phyloP scores from a whole-genome alignment of 2,797 vertebrate species.

The Catostomus latipinnis region DNA sequence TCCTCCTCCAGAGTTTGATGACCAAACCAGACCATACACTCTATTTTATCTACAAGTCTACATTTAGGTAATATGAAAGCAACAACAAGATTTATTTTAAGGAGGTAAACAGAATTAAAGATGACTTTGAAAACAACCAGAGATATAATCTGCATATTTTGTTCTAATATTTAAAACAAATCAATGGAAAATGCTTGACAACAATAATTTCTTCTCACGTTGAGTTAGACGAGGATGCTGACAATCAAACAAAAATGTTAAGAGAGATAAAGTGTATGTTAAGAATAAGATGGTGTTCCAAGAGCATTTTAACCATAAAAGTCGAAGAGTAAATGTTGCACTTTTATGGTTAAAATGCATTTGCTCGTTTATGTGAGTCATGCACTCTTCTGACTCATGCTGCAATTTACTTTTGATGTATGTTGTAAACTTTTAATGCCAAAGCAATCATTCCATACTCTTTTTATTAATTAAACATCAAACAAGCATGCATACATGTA shows the following conservation, averaged over 20 bases:
- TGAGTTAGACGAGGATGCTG: no score
- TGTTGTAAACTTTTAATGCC: constrained; percentile 38
- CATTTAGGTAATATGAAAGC: not conserved
- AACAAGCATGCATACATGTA: constrained; percentile 10
- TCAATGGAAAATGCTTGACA: no score
- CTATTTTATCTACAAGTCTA: not conserved
- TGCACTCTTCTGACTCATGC: constrained; percentile 35
- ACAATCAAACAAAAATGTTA: not conserved
- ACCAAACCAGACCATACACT: not conserved
- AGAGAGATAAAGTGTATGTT: not conserved
- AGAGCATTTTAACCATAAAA: no score
- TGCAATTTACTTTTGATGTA: constrained; percentile 42
- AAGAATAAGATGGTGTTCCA: no score
- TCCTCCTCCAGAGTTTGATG: not conserved
- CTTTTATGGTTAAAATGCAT: constrained; percentile 46
- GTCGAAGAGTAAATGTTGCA: not conserved
- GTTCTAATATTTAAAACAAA: no score
- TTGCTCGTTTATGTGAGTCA: constrained; percentile 24
- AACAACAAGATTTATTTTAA: not conserved
- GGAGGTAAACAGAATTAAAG: no score
- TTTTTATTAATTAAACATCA: constrained; percentile 52
- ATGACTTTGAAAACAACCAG: not conserved
- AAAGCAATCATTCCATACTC: constrained; percentile 47
- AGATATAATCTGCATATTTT: not conserved
- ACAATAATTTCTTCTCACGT: no score